Evolutionary conservation across 1,140 invertebrate genomes (phyloP).

Genomic region (Bombus ignitus): DNA sequence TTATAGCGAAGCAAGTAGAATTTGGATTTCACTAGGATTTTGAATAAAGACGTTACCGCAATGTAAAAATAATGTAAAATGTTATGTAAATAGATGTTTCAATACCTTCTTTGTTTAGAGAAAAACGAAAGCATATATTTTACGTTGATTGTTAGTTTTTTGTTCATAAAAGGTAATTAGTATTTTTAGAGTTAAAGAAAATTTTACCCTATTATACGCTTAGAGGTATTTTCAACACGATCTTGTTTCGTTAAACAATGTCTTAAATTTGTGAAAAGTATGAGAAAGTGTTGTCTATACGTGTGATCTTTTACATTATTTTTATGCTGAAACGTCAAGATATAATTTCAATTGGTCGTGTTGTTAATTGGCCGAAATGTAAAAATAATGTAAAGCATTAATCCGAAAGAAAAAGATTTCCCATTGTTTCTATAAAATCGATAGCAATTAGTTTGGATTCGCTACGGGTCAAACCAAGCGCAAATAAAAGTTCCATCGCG

Average conservation of each 20-base stretch:
- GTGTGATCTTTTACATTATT: too few species aligned
- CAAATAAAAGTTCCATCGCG: constrained; percentile 40
- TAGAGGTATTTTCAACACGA: too few species aligned
- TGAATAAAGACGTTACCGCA: background rate
- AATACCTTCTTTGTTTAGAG: background rate
- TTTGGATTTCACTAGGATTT: background rate
- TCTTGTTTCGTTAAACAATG: too few species aligned
- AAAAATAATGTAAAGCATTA: background rate
- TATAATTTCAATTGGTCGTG: too few species aligned
- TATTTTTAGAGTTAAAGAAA: too few species aligned
- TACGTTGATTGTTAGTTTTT: background rate
- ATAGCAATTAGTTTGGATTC: constrained; percentile 39
- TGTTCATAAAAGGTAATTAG: background rate
- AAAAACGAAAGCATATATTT: background rate
- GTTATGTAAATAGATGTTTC: background rate
- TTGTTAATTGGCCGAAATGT: too few species aligned
- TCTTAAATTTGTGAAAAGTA: background rate
- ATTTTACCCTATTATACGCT: too few species aligned
- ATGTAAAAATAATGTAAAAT: background rate
- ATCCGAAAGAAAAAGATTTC: background rate
- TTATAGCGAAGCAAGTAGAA: background rate
- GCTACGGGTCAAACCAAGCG: constrained; percentile 29
- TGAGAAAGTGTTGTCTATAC: background rate
- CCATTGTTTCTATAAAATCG: constrained; percentile 25
- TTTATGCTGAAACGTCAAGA: too few species aligned